phyloP scores from a whole-genome alignment of 2,888 invertebrate genomes.

The Erannis defoliaria region DNA sequence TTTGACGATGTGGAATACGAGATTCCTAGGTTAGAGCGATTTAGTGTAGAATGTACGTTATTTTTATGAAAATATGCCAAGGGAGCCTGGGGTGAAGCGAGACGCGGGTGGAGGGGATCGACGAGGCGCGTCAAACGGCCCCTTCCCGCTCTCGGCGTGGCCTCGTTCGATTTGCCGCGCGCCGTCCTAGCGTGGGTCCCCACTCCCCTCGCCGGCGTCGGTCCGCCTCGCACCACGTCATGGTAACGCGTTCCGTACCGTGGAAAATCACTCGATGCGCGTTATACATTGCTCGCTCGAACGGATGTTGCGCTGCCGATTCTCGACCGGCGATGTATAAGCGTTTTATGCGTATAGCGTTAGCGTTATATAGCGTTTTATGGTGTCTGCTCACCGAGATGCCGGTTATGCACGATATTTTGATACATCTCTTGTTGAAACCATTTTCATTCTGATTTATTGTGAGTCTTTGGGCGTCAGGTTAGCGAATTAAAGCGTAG shows the following conservation, averaged over 20 bases:
- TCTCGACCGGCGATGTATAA: constrained; percentile 60
- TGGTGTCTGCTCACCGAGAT: constrained; percentile 54
- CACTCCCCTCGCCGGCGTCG: constrained; percentile 58
- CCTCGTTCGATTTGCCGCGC: constrained; percentile 84
- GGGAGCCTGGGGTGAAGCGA: constrained; percentile 54
- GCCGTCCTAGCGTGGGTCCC: constrained; percentile 66
- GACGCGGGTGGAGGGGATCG: constrained; percentile 55
- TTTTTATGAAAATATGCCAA: constrained; percentile 78
- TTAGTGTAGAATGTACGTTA: constrained; percentile 81
- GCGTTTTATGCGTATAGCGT: no score
- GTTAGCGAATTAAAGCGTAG: constrained; percentile 46
- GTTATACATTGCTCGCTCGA: constrained; percentile 66
- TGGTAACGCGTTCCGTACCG: constrained; percentile 72
- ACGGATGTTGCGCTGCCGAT: constrained; percentile 41
- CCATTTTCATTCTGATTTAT: constrained; percentile 64
- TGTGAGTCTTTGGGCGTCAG: constrained; percentile 66
- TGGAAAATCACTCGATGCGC: constrained; percentile 71
- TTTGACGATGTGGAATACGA: constrained; percentile 80
- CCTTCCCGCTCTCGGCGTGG: constrained; percentile 69
- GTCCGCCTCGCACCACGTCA: constrained; percentile 68
- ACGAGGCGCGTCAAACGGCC: constrained; percentile 56
- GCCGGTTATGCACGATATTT: constrained; percentile 61
- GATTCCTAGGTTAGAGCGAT: constrained; percentile 84
- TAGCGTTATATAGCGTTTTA: constrained; percentile 32
- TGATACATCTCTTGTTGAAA: constrained; percentile 70